Evolutionary conservation across 2,113 vertebrate species (phyloP), one percentile per base, ranked within the genome.

Genomic region (Abramis brama): DNA sequence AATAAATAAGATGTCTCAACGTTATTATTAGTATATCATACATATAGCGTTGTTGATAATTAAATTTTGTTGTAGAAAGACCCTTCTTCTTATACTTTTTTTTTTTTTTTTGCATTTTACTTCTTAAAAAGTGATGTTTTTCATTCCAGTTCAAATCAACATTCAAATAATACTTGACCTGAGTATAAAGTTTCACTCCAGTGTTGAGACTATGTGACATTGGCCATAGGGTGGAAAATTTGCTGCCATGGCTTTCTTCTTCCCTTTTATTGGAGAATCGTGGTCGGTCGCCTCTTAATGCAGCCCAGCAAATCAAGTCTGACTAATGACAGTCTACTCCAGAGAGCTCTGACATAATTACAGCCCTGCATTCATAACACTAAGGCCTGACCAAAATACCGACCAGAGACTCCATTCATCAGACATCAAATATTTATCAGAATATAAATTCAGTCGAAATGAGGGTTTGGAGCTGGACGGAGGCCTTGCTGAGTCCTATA

Each of bases 381-480:
- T 23, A 70, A 60, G 64, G 57, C 52, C 82, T 70, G 64, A 68
- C 83, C 27, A 45, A 75, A 57, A 36, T 66, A 60, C 62, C 43
- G 27, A 59, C 83, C 47, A 70, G 64, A 86, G 57, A 52, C 80
- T 82, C 81, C 75, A 74, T 88, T 86, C 80, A 86, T 59, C 45
- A 66, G n/a, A 73, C 74, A 88, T 88, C 77, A 88, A 88, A 88
- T 88, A 88, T 88, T 88, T 88, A 88, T 88, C 80, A 71, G 33
- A 71, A 45, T 79, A 73, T 83, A 86, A 88, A 86, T 82, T 88
- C 74, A 83, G 57, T 86, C 23, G 21, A 85, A 83, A 88, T 83
- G 50, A 83, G 79, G 78, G 73, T 82, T 88, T 85, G 36, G 71
- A 70, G 84, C 66, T 75, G 52, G 39, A 73, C 52, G 17, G 45